These are phyloP conservation scores for Drosophila gaucha DNA, from an alignment of 2,888 invertebrate genomes.

Conservation along the genomic window DNA sequence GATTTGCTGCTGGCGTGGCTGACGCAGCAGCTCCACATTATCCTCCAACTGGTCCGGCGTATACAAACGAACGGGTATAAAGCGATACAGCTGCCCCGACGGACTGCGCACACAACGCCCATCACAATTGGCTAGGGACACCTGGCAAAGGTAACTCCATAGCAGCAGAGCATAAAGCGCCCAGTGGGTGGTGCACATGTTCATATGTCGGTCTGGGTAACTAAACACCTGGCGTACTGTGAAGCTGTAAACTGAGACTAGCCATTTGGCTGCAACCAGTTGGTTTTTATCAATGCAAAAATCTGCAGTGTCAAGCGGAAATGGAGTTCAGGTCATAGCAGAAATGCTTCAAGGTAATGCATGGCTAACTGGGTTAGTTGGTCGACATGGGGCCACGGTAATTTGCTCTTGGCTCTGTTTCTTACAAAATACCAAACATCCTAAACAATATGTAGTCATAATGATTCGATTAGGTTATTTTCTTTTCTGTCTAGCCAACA, in stretches of 20 bases:
- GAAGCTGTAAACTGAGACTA: slow-evolving; percentile 61
- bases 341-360: slow-evolving; percentile 46
- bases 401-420: background rate
- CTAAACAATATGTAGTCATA: slow-evolving; percentile 7
- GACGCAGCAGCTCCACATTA: slow-evolving; percentile 27
- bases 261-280: slow-evolving; percentile 17
- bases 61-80: slow-evolving; percentile 56
- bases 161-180: slow-evolving; percentile 21
- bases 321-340: slow-evolving; percentile 18
- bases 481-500: slow-evolving; percentile 22
- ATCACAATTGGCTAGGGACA: slow-evolving; percentile 22
- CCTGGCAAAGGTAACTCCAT: slow-evolving; percentile 3
- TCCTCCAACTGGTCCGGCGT: slow-evolving; percentile 34
- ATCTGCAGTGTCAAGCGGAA: slow-evolving; percentile 60
- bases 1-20: slow-evolving; percentile 60
- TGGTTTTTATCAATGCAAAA: slow-evolving; percentile 61
- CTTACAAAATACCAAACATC: background rate
- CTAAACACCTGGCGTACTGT: slow-evolving; percentile 17
- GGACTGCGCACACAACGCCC: slow-evolving; percentile 43
- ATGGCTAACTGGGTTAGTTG: slow-evolving; percentile 54
- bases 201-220: background rate
- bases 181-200: slow-evolving; percentile 20
- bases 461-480: background rate
- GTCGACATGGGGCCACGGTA: slow-evolving; percentile 32
- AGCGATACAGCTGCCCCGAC: slow-evolving; percentile 26